Base-by-base conservation (phyloP, 2,113 vertebrate genomes). In the Ibidorhyncha struthersii region DNA sequence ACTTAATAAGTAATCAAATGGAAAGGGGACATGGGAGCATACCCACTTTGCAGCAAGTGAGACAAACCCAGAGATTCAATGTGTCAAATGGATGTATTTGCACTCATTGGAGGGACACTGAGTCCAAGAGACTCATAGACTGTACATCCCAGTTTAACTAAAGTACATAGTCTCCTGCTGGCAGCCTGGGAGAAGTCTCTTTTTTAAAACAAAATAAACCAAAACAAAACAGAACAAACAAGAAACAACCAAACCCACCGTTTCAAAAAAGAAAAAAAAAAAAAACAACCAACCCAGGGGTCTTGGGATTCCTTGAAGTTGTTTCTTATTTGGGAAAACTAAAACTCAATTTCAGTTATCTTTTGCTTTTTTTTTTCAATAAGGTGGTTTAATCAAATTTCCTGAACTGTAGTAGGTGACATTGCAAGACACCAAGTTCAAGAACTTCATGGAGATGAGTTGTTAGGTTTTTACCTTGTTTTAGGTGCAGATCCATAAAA, bases 261-360 rank as follows among this genome's bases (percentile, higher is more conserved):
- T 32, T 86, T 52, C 10, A 45, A 41, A 56, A 50, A 36, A 40
- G 1, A 12, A 25, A 27, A 38, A 41, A 43, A 2, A n/a, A n/a
- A n/a, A n/a, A n/a, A n/a, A n/a, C n/a, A n/a, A n/a, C n/a, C 10
- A 59, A 14, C 8, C 2, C 26, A 43, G 26, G 8, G 1, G 2
- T 83, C 10, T 50, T 86, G 12, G 13, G 30, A 32, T 62, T 85
- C 14, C 7, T 43, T 40, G 14, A 82, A 80, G 10, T 22, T 15
- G 2, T 34, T 82, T 66, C n/a, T 45, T 82, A 22, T 53, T 49
- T 82, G 40, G 14, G 19, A 77, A 65, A 70, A 61, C 14, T 47
- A 45, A 71, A 58, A 85, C 16, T 18, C 15, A 76, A 26, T 66
- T 85, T 76, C n/a, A 9, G 7, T n/a, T 27, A 26, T 27, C 53